Evolutionary conservation across 2,888 invertebrate species (phyloP).

Genomic region (Aelia acuminata): DNA sequence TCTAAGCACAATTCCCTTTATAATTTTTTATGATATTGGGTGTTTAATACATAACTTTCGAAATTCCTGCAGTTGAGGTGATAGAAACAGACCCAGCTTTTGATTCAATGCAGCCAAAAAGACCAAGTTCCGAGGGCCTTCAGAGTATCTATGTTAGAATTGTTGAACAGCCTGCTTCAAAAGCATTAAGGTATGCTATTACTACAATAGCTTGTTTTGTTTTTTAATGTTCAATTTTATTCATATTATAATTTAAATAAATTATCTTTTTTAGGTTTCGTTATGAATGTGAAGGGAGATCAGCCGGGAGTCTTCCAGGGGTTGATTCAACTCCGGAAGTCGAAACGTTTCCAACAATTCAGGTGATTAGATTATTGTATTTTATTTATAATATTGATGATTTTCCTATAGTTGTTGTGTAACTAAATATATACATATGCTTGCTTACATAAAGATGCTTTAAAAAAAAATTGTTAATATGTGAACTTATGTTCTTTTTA

Average conservation of each 20-base stretch:
- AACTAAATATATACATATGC: no score
- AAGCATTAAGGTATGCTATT: slow-evolving; percentile 70
- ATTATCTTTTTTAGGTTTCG: slow-evolving; percentile 69
- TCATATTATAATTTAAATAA: not conserved
- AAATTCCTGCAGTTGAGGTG: slow-evolving; percentile 76
- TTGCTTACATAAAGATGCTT: no score
- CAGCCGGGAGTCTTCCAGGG: slow-evolving; percentile 96
- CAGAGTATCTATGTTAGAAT: slow-evolving; percentile 77
- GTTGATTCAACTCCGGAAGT: slow-evolving; percentile 89
- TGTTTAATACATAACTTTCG: not conserved
- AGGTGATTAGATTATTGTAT: slow-evolving; percentile 74
- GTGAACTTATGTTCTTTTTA: no score
- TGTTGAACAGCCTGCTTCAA: slow-evolving; percentile 91
- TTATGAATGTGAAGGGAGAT: slow-evolving; percentile 96
- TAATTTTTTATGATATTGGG: not conserved
- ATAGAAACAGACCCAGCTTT: slow-evolving; percentile 71
- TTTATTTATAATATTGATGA: no score
- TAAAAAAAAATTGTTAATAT: no score
- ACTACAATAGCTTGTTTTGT: not conserved
- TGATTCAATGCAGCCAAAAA: slow-evolving; percentile 59
- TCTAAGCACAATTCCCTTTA: not conserved
- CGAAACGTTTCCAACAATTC: slow-evolving; percentile 93
- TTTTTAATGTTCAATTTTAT: not conserved
- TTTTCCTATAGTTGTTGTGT: no score
- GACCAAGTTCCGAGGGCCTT: slow-evolving; percentile 46